Percentiles rank a stretch among this genome's conserved stretches.
phyloP scores from a whole-genome alignment of 92 coral and sea anemone genomes.

The Epizoanthus rinbou region DNA sequence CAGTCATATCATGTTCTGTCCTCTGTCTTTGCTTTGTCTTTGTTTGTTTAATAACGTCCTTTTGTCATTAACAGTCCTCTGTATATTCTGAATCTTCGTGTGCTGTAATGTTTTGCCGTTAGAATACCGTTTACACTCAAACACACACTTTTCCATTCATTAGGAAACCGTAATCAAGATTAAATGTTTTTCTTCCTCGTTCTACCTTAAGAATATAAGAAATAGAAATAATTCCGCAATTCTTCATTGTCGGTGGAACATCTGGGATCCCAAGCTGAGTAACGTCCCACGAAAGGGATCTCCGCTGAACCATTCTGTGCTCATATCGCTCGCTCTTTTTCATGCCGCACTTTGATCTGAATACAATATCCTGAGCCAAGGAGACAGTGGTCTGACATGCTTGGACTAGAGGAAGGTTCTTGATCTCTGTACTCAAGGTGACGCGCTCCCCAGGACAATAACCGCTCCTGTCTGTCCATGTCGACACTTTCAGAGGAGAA shows the following conservation, averaged over 20 bases:
- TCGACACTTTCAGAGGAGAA: conserved; percentile 68
- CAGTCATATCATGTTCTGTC: background rate
- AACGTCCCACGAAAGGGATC: conserved; percentile 65
- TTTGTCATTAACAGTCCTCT: background rate
- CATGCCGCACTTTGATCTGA: conserved; percentile 72
- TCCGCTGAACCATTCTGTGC: conserved; percentile 72
- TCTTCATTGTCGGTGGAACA: conserved; percentile 88
- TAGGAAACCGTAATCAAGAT: background rate
- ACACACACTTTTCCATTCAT: background rate
- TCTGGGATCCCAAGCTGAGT: conserved; percentile 86
- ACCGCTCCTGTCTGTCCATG: conserved; percentile 73
- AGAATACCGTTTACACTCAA: background rate
- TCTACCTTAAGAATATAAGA: conserved; percentile 81
- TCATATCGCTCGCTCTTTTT: conserved; percentile 57
- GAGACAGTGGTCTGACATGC: conserved; percentile 67
- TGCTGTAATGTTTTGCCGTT: background rate
- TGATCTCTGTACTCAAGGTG: conserved; percentile 61
- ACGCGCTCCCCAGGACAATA: conserved; percentile 81
- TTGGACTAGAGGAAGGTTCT: conserved; percentile 71
- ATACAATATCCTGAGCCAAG: conserved; percentile 66
- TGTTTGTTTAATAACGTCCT: background rate
- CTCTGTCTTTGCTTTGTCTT: conserved; percentile 10
- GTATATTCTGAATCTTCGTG: background rate
- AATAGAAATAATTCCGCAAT: conserved; percentile 82
- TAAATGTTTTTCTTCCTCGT: background rate